Conservation (phyloP, 2,888 invertebrate genomes). For the Conops quadrifasciatus region DNA sequence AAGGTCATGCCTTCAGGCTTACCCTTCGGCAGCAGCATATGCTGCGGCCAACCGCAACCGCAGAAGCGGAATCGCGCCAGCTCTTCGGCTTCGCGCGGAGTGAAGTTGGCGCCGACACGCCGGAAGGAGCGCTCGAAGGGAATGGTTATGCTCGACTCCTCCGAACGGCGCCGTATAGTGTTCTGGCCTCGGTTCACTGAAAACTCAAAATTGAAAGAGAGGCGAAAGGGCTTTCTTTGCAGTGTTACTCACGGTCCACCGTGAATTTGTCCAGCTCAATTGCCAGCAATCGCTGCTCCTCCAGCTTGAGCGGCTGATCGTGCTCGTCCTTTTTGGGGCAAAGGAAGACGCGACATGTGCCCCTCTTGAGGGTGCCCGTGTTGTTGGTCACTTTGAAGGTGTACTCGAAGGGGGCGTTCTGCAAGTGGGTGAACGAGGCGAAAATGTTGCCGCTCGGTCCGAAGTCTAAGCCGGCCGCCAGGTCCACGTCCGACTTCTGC, state of each 20-base stretch:
- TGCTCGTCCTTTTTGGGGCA: conserved; percentile 74
- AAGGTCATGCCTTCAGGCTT: conserved; percentile 71
- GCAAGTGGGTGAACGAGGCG: conserved; percentile 79
- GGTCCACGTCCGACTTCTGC: conserved; percentile 81
- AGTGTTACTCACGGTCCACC: conserved; percentile 67
- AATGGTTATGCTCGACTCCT: conserved; percentile 81
- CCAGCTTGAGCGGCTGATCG: conserved; percentile 68
- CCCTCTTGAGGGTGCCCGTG: conserved; percentile 63
- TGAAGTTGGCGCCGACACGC: conserved; percentile 70
- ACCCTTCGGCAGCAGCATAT: conserved; percentile 80
- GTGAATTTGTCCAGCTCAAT: conserved; percentile 75
- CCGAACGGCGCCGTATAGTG: conserved; percentile 72
- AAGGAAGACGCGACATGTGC: conserved; percentile 74
- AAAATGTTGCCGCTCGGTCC: conserved; percentile 74
- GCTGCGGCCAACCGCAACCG: conserved; percentile 88
- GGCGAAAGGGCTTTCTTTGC: background rate
- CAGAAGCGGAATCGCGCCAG: conserved; percentile 78
- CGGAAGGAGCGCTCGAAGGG: conserved; percentile 85
- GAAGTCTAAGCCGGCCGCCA: conserved; percentile 84
- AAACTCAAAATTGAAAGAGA: conserved; percentile 21
- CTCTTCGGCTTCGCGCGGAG: conserved; percentile 63
- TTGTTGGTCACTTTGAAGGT: conserved; percentile 71
- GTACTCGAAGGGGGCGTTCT: conserved; percentile 76
- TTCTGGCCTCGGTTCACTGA: conserved; percentile 76
- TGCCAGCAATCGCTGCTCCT: conserved; percentile 70